phyloP scores from a whole-genome alignment of 2,888 invertebrate species.

The Hipparchia sbordonii region DNA sequence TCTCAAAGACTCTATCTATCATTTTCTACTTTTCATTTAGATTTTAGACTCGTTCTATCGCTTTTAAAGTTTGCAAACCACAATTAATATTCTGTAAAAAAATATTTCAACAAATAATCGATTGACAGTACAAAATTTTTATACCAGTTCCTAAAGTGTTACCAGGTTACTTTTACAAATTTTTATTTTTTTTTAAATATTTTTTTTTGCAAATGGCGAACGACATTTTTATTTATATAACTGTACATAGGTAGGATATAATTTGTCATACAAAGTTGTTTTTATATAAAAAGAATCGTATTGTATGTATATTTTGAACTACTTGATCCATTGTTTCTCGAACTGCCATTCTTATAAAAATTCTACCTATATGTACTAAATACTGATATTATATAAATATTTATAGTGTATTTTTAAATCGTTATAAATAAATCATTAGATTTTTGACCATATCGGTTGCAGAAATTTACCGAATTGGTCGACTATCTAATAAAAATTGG shows the following conservation, averaged over 20 bases:
- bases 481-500: conserved; percentile 73
- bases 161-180: conserved; percentile 15
- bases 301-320: conserved; percentile 18
- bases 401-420: conserved; percentile 48
- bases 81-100: conserved; percentile 13
- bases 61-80: conserved; percentile 3
- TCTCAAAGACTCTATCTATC: too few relatives aligned
- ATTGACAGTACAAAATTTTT: conserved; percentile 21
- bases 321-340: conserved; percentile 12
- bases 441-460: conserved; percentile 74
- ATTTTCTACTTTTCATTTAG: background rate
- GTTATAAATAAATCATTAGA: conserved; percentile 59
- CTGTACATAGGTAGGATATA: conserved; percentile 38
- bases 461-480: conserved; percentile 60
- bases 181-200: too few relatives aligned
- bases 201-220: conserved; percentile 1
- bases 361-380: conserved; percentile 44
- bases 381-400: conserved; percentile 43
- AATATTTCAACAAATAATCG: conserved; percentile 18
- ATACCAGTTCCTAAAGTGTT: conserved; percentile 36
- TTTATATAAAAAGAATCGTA: conserved; percentile 35
- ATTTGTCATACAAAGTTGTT: conserved; percentile 24
- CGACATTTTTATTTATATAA: conserved; percentile 3
- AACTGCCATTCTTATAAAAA: conserved; percentile 49
- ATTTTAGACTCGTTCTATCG: background rate